These are phyloP conservation scores for Silurus aristotelis DNA, from an alignment of 2,797 vertebrate species.

Conservation along the genomic window DNA sequence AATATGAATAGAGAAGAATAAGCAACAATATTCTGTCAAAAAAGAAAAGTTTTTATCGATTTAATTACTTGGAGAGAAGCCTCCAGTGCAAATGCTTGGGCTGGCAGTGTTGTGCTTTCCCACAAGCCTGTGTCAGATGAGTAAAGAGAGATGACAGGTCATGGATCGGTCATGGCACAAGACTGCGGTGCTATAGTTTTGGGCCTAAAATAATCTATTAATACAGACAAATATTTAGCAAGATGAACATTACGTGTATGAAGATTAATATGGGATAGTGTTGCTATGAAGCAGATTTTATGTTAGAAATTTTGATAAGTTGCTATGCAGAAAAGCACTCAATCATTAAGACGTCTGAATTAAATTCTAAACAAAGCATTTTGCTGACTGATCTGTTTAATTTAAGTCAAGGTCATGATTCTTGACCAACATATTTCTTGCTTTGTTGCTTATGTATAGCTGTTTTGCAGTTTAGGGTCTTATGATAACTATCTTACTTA, in stretches of 20 bases:
- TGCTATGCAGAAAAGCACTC: not conserved
- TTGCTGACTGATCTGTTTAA: not conserved
- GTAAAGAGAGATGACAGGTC: conserved; percentile 20
- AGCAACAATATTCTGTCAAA: not conserved
- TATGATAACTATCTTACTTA: not conserved
- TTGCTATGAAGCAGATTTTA: not conserved
- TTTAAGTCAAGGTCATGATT: not conserved
- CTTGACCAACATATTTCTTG: not conserved
- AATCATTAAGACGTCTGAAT: not conserved
- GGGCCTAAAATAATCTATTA: not conserved
- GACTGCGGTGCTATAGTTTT: not conserved
- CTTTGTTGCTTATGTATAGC: not conserved
- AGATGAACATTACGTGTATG: not conserved
- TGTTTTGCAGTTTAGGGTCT: not conserved
- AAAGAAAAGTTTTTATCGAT: not conserved
- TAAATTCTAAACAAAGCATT: not conserved
- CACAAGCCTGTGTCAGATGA: conserved; percentile 23
- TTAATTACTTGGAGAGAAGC: conserved; percentile 14
- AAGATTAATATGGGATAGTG: not conserved
- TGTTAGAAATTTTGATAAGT: no score
- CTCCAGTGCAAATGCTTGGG: conserved; percentile 1
- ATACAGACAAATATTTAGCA: not conserved
- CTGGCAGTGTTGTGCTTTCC: conserved; percentile 10
- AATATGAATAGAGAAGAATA: not conserved
- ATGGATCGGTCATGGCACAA: not conserved